Conservation (phyloP, 53 echinoderm and acorn worm genomes). For the Actinopyga echinites region DNA sequence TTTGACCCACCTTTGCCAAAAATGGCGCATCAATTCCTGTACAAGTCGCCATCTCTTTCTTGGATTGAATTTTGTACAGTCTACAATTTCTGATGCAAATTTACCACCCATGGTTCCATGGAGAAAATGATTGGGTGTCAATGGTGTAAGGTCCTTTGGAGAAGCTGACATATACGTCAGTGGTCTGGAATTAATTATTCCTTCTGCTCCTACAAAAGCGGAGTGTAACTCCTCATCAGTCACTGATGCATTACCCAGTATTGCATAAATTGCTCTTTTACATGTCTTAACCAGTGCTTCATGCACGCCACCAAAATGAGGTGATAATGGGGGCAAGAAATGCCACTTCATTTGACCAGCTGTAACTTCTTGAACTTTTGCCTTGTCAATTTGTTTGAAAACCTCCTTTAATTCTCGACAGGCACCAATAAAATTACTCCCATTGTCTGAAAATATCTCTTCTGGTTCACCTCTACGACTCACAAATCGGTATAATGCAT, state of each 20-base stretch:
- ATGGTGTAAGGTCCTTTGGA: not conserved
- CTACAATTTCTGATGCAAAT: conserved; percentile 10
- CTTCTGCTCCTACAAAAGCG: too few species aligned
- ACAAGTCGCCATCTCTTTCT: conserved; percentile 44
- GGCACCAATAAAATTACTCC: not conserved
- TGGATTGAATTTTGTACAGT: not conserved
- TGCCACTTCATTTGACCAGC: too few species aligned
- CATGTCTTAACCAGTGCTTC: conserved; percentile 2
- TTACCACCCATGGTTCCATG: not conserved
- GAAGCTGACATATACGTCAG: conserved; percentile 9
- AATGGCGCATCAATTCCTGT: conserved; percentile 43
- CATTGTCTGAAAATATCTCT: conserved; percentile 5
- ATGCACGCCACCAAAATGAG: too few species aligned
- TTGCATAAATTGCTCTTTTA: too few species aligned
- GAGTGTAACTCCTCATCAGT: conserved; percentile 41
- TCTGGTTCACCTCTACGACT: too few species aligned
- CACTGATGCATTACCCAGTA: conserved; percentile 17
- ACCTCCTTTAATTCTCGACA: not conserved
- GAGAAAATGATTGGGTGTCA: conserved; percentile 23
- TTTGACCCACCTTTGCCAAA: too few species aligned
- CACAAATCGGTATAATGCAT: too few species aligned
- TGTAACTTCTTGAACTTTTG: conserved; percentile 8
- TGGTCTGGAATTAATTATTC: conserved; percentile 32
- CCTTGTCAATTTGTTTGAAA: not conserved
- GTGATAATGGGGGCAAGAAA: too few species aligned